A percentile compares a stretch with the other conserved stretches of the same genome.
Conservation (phyloP, 1,140 invertebrate genomes). For the Drosophila orena region DNA sequence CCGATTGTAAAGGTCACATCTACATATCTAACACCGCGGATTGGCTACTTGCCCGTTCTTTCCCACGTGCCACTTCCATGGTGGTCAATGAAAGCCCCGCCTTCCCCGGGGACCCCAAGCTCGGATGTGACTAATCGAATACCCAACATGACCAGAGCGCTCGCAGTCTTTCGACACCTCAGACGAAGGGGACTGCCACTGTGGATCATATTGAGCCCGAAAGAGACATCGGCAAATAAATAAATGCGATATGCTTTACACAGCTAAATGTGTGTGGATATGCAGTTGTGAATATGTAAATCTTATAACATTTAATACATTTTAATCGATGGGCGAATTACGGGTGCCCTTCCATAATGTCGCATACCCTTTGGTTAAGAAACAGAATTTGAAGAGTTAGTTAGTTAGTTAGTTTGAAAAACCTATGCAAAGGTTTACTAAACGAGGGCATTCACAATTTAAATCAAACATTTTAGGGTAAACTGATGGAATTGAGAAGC, state of each 20-base stretch:
- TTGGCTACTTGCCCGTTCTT: constrained; percentile 18
- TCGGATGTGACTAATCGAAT: constrained; percentile 74
- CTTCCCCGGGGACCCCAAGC: background rate
- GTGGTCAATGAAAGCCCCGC: constrained; percentile 42
- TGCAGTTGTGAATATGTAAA: constrained; percentile 61
- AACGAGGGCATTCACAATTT: too few species aligned
- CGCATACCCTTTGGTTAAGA: background rate
- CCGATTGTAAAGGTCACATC: background rate
- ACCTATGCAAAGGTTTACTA: too few species aligned
- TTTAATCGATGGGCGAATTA: constrained; percentile 41
- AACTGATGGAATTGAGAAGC: too few species aligned
- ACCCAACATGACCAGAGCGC: constrained; percentile 45
- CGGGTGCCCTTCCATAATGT: constrained; percentile 3
- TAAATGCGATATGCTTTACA: constrained; percentile 54
- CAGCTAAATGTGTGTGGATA: constrained; percentile 20
- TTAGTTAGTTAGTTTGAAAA: too few species aligned
- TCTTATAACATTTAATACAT: constrained; percentile 46
- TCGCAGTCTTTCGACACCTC: constrained; percentile 75
- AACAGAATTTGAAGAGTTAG: too few species aligned
- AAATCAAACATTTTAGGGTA: too few species aligned
- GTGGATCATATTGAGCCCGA: constrained; percentile 63
- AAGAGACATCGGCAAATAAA: constrained; percentile 72
- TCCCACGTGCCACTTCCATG: constrained; percentile 72
- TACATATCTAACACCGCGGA: constrained; percentile 13
- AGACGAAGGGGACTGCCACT: constrained; percentile 18